These are phyloP conservation scores for Lepidothrix coronata DNA, from an alignment of 2,113 vertebrate genomes.

Conservation along the genomic window DNA sequence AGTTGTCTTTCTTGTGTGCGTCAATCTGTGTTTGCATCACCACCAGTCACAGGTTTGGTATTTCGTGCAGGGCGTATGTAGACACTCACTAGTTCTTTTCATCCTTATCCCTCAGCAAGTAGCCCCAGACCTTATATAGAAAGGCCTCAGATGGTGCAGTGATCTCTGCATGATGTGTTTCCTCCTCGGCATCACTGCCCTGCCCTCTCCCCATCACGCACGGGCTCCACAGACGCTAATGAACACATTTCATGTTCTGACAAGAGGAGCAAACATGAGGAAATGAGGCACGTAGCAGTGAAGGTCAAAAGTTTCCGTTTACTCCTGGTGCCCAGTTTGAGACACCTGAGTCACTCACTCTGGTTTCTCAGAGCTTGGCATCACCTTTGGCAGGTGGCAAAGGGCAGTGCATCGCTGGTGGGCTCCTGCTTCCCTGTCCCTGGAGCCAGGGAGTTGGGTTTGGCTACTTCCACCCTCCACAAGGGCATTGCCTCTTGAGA, in stretches of 20 bases:
- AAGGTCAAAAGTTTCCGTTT: conserved; percentile 61
- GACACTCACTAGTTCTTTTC: not conserved
- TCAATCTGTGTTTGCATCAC: not conserved
- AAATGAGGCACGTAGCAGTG: conserved; percentile 28
- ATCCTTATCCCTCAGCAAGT: not conserved
- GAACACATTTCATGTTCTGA: not conserved
- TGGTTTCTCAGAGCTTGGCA: not conserved
- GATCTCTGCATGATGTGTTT: not conserved
- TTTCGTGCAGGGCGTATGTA: accelerated
- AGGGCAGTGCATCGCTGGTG: not conserved
- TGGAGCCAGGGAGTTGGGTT: not conserved
- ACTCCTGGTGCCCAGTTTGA: conserved; percentile 7
- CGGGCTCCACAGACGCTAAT: accelerated
- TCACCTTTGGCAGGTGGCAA: not conserved
- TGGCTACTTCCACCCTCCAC: not conserved
- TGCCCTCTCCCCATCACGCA: not conserved
- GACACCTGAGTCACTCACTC: not conserved
- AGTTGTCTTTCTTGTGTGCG: not conserved
- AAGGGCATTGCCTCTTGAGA: not conserved
- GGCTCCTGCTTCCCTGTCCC: not conserved
- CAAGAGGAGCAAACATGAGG: conserved; percentile 1
- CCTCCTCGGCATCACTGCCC: not conserved
- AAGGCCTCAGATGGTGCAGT: not conserved
- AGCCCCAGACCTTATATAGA: not conserved
- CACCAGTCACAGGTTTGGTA: not conserved